Evolutionary conservation across 2,113 vertebrate genomes (phyloP).

Genomic region (Typhlomys cinereus): DNA sequence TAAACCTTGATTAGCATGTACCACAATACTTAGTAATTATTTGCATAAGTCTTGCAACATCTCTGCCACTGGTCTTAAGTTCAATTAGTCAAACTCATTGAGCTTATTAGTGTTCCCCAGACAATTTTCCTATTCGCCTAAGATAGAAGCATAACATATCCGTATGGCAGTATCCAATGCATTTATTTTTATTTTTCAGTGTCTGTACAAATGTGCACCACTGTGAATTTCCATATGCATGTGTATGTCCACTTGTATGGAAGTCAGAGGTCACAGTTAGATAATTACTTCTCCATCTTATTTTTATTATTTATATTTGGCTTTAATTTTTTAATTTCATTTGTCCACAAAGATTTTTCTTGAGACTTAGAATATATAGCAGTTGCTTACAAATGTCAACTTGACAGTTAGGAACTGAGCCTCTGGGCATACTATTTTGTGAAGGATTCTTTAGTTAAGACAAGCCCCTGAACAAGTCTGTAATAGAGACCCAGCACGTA

Average conservation of each 20-base stretch:
- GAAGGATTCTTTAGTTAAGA: too few species aligned
- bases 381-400: too few species aligned
- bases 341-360: too few species aligned
- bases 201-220: not conserved
- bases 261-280: not conserved
- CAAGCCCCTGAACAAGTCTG: too few species aligned
- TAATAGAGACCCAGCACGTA: too few species aligned
- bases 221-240: not conserved
- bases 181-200: not conserved
- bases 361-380: too few species aligned
- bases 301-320: too few species aligned
- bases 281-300: not conserved
- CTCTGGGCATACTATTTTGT: too few species aligned
- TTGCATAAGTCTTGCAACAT: not conserved
- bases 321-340: too few species aligned
- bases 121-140: not conserved
- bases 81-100: not conserved
- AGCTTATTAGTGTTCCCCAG: not conserved
- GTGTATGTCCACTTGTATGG: not conserved
- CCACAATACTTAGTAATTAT: constrained; percentile 26
- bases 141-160: not conserved
- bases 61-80: not conserved
- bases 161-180: not conserved
- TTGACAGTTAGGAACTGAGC: too few species aligned
- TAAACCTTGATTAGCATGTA: not conserved